Evolutionary conservation across 2,888 invertebrate genomes (phyloP).

Genomic region (Embidobia sp.): DNA sequence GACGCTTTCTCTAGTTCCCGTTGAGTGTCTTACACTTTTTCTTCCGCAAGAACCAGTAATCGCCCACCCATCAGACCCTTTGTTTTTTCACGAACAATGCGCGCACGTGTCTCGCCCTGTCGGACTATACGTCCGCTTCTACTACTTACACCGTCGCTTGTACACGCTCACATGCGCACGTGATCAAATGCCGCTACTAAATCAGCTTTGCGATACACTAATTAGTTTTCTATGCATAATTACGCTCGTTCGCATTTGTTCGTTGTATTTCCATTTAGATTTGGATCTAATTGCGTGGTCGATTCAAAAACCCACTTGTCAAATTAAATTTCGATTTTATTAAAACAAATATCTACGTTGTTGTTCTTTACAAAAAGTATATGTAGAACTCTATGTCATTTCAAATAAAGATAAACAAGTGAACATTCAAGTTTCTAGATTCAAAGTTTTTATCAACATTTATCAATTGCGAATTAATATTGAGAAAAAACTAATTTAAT

Average conservation of each 20-base stretch:
- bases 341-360: conserved; percentile 18
- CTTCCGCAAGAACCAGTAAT: conserved; percentile 72
- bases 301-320: conserved; percentile 42
- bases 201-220: conserved; percentile 26
- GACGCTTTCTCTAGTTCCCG: conserved; percentile 53
- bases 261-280: conserved; percentile 36
- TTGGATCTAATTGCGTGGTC: conserved; percentile 31
- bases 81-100: conserved; percentile 76
- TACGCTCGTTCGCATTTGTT: conserved; percentile 18
- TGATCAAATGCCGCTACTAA: conserved; percentile 9
- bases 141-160: conserved; percentile 63
- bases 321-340: conserved; percentile 39
- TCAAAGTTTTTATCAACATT: too few species aligned
- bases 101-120: conserved; percentile 54
- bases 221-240: conserved; percentile 36
- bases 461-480: too few species aligned
- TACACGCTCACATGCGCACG: neutral
- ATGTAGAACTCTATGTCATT: too few species aligned
- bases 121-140: conserved; percentile 67
- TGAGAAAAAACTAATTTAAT: too few species aligned
- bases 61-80: conserved; percentile 71
- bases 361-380: too few species aligned
- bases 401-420: too few species aligned
- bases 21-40: conserved; percentile 67
- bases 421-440: too few species aligned